Evolutionary conservation across 2,113 vertebrate genomes (phyloP).

Genomic region (Orthonyx spaldingii): DNA sequence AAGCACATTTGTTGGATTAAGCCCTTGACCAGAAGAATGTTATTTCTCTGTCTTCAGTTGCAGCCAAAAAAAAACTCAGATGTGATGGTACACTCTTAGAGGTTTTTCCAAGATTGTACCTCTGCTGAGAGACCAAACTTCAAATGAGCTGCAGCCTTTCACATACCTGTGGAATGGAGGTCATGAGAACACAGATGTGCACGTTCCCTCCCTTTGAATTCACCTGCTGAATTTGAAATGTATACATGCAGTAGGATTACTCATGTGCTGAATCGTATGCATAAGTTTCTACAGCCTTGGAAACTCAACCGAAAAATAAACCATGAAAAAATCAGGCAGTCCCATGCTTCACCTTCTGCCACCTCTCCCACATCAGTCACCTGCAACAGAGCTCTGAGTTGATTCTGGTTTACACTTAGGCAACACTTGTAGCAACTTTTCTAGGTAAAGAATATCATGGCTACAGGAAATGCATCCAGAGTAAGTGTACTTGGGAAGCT

Average conservation of each 20-base stretch:
- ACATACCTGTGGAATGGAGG: not conserved
- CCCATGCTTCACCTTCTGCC: not conserved
- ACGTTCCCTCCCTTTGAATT: not conserved
- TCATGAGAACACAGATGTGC: rapidly evolving
- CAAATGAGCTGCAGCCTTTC: not conserved
- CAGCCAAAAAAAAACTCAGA: not conserved
- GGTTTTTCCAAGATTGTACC: not conserved
- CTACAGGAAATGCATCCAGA: not conserved
- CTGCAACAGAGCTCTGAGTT: not conserved
- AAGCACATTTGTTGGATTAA: not conserved
- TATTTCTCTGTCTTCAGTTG: not conserved
- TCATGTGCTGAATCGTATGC: not conserved
- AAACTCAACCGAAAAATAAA: not conserved
- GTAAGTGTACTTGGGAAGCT: not conserved
- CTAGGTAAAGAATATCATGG: not conserved
- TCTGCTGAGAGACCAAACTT: not conserved
- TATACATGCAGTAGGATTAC: not conserved
- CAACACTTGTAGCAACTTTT: not conserved
- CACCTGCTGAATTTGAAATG: not conserved
- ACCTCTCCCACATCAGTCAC: not conserved
- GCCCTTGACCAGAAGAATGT: not conserved
- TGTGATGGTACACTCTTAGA: not conserved
- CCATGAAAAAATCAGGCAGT: not conserved
- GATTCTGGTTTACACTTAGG: not conserved
- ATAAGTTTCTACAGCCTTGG: not conserved